Evolutionary conservation across 2,797 vertebrate genomes (phyloP).

Genomic region (Threskiornis aethiopicus): DNA sequence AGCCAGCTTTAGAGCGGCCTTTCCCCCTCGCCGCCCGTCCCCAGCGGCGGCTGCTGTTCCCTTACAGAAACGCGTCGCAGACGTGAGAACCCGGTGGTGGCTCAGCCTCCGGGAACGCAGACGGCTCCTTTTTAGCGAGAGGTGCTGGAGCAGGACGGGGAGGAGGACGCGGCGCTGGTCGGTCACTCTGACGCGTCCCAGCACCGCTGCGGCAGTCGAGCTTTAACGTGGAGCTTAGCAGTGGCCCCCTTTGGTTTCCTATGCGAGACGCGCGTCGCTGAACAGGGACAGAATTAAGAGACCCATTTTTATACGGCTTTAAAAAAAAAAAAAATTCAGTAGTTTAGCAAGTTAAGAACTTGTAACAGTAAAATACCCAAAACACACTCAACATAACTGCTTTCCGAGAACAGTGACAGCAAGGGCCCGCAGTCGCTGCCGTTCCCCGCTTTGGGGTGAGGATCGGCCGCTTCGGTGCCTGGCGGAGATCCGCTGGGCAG

Average conservation of each 20-base stretch:
- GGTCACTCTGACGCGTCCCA: neutral
- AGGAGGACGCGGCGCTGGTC: neutral
- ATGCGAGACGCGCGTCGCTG: neutral
- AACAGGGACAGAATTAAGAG: neutral
- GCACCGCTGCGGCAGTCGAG: neutral
- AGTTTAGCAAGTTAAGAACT: slow-evolving; percentile 69
- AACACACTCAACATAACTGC: neutral
- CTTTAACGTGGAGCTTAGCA: neutral
- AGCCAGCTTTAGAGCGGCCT: neutral
- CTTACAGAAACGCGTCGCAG: neutral
- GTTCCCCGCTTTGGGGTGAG: neutral
- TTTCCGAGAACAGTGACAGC: neutral
- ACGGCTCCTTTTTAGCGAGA: neutral
- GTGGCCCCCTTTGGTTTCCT: neutral
- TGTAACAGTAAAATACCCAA: slow-evolving; percentile 67
- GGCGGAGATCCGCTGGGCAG: neutral
- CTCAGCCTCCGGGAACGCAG: neutral
- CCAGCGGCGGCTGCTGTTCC: neutral
- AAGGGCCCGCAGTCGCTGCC: neutral
- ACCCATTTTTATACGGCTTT: neutral
- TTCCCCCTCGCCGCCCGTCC: neutral
- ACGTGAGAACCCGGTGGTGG: neutral
- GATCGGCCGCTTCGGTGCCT: neutral
- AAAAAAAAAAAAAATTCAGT: slow-evolving; percentile 6
- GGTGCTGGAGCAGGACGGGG: neutral